Evolutionary conservation across 2,113 vertebrate species (phyloP).

Genomic region (Erythrocercus mccallii): DNA sequence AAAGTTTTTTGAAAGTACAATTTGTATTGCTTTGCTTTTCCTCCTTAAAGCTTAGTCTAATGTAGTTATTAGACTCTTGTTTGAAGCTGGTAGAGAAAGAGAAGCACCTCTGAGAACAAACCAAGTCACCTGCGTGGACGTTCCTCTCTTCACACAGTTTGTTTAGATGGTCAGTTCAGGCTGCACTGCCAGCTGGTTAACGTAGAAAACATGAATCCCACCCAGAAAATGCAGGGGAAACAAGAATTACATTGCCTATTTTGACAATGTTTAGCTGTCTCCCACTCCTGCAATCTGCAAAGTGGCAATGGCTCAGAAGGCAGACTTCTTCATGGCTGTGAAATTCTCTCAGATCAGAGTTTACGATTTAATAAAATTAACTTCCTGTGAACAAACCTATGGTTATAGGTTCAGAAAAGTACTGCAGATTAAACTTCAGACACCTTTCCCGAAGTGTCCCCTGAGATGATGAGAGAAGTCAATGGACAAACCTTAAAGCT

Average conservation of each 20-base stretch:
- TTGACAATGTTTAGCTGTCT: background rate
- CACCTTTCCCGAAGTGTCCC: background rate
- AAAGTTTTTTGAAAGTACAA: background rate
- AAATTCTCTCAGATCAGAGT: background rate
- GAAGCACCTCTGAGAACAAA: background rate
- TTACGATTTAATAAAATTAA: background rate
- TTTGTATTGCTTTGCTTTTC: background rate
- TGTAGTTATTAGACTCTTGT: background rate
- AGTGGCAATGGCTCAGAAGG: background rate
- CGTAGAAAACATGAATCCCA: background rate
- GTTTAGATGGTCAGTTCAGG: background rate
- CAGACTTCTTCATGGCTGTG: background rate
- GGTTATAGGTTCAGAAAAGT: background rate
- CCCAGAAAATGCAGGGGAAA: background rate
- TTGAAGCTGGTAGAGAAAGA: background rate
- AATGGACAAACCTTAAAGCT: background rate
- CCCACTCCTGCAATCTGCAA: background rate
- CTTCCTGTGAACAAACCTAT: background rate
- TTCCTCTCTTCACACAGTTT: background rate
- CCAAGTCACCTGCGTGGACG: background rate
- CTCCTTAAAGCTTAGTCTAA: background rate
- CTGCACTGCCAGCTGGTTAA: background rate
- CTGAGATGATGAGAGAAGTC: background rate
- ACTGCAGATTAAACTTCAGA: background rate
- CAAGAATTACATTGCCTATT: background rate